Base-by-base conservation (phyloP, 2,888 invertebrate genomes). In the Amblyteles armatorius region DNA sequence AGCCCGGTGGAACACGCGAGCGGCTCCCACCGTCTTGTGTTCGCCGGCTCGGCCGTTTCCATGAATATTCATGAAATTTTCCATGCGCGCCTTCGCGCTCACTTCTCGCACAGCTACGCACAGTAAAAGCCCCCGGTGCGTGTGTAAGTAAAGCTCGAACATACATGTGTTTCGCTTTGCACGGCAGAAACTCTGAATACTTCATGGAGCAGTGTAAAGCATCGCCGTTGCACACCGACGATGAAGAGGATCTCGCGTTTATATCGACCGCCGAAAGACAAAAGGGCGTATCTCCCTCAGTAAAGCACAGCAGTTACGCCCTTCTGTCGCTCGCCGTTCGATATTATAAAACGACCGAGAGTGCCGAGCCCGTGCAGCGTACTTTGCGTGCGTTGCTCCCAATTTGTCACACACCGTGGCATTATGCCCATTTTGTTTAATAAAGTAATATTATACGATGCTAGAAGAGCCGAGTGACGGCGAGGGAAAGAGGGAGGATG, bases 341-440 rank as follows among this genome's bases (percentile, higher is more conserved):
- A 44, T 57, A 52, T 55, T 48, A 60, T 52, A 65, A 22, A 60
- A 72, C 63, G 55, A 29, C 55, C 50, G 22, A 63, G 71, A 63
- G 16, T 16, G 57, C n/a, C 55, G 19, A 11, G 26, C 50, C 22
- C 44, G 29, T 26, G 26, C 11, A 78, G 71, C 52, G 78, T 60
- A 73, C 65, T 87, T 87, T 69, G 87, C 92, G 92, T 91, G 89
- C 92, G 91, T 93, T 93, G 92, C 92, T 93, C 92, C 92, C 93
- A 93, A 93, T 93, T 93, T 93, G 93, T 93, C 93, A 93, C 93
- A 93, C 93, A 93, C 91, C 93, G 91, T 91, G 92, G 92, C 91
- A 93, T 92, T 92, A 93, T 93, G 92, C 91, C 52, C 91, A 92
- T 93, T 93, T 91, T 88, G 88, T 90, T 87, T 93, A 93, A 93